These are phyloP conservation scores for Oostethus manadensis DNA, from an alignment of 2,113 vertebrate species.

Conservation along the genomic window DNA sequence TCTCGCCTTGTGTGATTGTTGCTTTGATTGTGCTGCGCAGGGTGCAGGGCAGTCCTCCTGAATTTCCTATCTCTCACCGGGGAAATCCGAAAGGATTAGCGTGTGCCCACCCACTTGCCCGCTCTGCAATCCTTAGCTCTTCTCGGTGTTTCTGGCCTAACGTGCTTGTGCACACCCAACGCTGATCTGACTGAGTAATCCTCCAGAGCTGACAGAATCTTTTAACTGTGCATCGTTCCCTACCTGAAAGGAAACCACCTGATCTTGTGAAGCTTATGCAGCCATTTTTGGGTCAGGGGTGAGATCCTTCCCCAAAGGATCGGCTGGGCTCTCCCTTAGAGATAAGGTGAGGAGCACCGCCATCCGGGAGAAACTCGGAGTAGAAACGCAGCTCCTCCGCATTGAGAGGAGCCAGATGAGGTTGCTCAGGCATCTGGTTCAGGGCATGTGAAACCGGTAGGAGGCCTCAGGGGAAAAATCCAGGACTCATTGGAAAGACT, in stretches of 20 bases:
- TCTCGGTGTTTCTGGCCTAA: background rate
- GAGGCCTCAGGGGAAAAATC: too few relatives aligned
- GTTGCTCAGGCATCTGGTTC: too few relatives aligned
- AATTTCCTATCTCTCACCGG: constrained; percentile 19
- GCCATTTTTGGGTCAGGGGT: background rate
- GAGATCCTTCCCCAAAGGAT: background rate
- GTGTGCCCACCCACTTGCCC: constrained; percentile 7
- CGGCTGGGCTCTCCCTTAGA: too few relatives aligned
- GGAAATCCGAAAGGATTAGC: constrained; percentile 23
- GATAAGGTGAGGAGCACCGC: too few relatives aligned
- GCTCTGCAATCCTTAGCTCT: background rate
- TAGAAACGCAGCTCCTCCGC: too few relatives aligned
- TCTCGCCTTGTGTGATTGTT: constrained; percentile 28
- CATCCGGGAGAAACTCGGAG: too few relatives aligned
- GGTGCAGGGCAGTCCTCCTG: constrained; percentile 23
- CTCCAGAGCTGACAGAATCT: constrained; percentile 14
- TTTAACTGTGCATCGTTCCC: constrained; percentile 14
- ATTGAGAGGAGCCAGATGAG: too few relatives aligned
- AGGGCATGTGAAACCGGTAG: too few relatives aligned
- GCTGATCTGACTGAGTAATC: constrained; percentile 22
- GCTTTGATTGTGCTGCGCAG: constrained; percentile 33
- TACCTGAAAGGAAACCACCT: background rate
- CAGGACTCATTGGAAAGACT: too few relatives aligned
- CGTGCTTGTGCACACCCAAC: background rate
- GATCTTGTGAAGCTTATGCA: background rate